Percentiles rank a stretch among this genome's conserved stretches.
These are phyloP conservation scores for Ceriagrion tenellum DNA, from an alignment of 2,888 invertebrate species.

Conservation along the genomic window DNA sequence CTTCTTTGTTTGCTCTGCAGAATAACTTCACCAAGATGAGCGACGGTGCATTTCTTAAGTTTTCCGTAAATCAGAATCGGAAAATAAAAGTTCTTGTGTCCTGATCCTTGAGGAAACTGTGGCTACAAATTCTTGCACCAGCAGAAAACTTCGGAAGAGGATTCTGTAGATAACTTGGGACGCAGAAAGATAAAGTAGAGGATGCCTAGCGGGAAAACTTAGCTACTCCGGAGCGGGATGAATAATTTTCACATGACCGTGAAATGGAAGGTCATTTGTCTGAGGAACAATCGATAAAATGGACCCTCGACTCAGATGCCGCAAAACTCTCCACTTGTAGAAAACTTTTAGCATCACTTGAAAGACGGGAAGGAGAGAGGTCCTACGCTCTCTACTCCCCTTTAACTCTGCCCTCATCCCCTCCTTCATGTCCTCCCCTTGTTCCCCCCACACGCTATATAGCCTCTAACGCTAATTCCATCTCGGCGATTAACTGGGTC, in stretches of 20 bases:
- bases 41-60: neutral
- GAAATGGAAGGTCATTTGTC: neutral
- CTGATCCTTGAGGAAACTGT: neutral
- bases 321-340: neutral
- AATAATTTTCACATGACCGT: neutral
- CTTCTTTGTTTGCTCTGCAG: too few species aligned
- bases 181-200: neutral
- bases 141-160: too few species aligned
- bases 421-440: neutral
- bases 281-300: neutral
- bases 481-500: constrained; percentile 45
- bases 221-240: neutral
- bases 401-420: neutral
- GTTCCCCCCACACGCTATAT: too few species aligned
- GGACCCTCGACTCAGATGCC: neutral
- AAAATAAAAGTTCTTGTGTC: neutral
- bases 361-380: neutral
- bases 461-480: constrained; percentile 39
- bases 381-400: neutral
- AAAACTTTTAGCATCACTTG: constrained; percentile 8
- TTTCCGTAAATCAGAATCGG: neutral
- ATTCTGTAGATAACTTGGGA: too few species aligned
- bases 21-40: too few species aligned
- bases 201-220: neutral
- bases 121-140: too few species aligned